Conservation (phyloP, 2,113 vertebrate genomes). For the Microcebus tavaratra region DNA sequence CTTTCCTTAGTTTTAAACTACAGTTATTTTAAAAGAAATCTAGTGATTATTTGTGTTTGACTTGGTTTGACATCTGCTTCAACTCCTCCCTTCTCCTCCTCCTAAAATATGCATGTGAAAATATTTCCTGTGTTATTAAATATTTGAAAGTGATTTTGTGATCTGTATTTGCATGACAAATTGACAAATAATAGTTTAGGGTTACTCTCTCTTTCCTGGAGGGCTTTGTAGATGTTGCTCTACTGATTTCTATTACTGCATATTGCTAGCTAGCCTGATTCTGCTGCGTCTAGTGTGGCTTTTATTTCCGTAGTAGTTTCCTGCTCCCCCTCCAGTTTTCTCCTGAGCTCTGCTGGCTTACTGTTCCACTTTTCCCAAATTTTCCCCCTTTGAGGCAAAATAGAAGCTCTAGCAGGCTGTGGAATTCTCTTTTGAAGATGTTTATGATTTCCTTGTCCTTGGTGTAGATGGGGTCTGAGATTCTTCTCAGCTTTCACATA, state of each 20-base stretch:
- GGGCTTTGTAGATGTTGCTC: not conserved
- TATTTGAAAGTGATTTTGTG: slow-evolving; percentile 9
- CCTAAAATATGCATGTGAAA: not conserved
- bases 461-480: not conserved
- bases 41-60: not conserved
- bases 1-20: not conserved
- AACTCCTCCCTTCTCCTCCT: not conserved
- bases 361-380: not conserved
- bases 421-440: not conserved
- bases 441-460: not conserved
- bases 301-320: not conserved
- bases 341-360: not conserved
- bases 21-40: not conserved
- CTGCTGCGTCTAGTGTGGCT: not conserved
- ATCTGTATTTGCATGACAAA: not conserved
- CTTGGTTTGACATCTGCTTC: not conserved
- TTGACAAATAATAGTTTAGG: not conserved
- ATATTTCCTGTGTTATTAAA: not conserved
- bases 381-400: not conserved
- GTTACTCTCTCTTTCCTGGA: not conserved
- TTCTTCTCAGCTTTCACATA: not conserved
- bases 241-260: not conserved
- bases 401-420: not conserved
- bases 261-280: not conserved
- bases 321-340: not conserved